These are phyloP conservation scores for Ochropleura leucogaster DNA, from an alignment of 2,888 invertebrate genomes.

Conservation along the genomic window DNA sequence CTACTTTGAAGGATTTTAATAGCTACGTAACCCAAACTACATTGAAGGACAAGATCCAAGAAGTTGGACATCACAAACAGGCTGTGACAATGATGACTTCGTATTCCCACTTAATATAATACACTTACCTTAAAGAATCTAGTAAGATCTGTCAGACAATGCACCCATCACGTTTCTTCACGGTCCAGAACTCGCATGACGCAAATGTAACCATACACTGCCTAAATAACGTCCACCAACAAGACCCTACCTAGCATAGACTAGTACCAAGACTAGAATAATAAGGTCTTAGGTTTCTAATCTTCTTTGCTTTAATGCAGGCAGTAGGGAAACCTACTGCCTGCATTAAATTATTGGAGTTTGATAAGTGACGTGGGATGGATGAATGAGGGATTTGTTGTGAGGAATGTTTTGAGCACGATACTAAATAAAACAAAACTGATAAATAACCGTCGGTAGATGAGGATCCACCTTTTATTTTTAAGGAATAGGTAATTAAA, in stretches of 20 bases:
- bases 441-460: background rate
- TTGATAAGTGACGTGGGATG: slow-evolving; percentile 24
- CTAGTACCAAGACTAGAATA: slow-evolving; percentile 11
- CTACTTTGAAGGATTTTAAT: background rate
- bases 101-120: slow-evolving; percentile 8
- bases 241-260: slow-evolving; percentile 21
- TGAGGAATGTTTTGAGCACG: background rate
- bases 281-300: background rate
- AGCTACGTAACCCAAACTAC: background rate
- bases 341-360: slow-evolving; percentile 18
- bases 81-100: slow-evolving; percentile 7
- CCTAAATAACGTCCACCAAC: slow-evolving; percentile 56
- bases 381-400: too few relatives aligned
- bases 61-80: background rate
- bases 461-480: background rate
- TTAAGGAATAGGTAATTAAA: too few relatives aligned
- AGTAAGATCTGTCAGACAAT: slow-evolving; percentile 55
- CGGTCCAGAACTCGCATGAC: slow-evolving; percentile 69
- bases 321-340: too few relatives aligned
- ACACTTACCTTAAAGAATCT: slow-evolving; percentile 6
- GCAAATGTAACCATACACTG: slow-evolving; percentile 70
- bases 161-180: slow-evolving; percentile 65
- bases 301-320: slow-evolving; percentile 10
- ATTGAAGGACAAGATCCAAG: background rate
- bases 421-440: background rate